Conservation (phyloP, 2,113 vertebrate species). For the Indri indri region DNA sequence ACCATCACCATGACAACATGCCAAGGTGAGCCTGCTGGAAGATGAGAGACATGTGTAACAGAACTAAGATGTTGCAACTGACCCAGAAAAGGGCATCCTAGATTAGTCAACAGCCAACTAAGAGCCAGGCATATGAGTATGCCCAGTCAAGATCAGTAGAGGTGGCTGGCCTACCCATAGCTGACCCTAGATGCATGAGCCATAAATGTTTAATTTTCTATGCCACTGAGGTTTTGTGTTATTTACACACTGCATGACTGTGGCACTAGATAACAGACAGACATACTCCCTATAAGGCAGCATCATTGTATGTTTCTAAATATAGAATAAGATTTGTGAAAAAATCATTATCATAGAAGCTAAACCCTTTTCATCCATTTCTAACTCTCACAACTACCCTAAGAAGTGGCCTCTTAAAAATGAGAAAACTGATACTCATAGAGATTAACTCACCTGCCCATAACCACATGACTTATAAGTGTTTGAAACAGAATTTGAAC, state of each 20-base stretch:
- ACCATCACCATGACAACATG: background rate
- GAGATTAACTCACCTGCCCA: background rate
- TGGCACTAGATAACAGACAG: background rate
- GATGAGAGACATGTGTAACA: background rate
- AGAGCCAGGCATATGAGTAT: background rate
- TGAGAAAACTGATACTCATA: background rate
- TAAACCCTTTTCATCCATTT: conserved; percentile 1
- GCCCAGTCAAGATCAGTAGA: background rate
- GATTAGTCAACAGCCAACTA: background rate
- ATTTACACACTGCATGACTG: background rate
- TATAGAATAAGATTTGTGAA: background rate
- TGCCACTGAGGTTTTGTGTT: background rate
- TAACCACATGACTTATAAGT: background rate
- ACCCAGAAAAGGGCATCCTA: background rate
- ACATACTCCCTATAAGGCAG: background rate
- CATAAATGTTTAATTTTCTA: background rate
- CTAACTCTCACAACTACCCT: background rate
- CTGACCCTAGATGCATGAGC: background rate
- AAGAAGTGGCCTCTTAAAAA: background rate
- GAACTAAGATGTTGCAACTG: background rate
- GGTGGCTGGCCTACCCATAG: background rate
- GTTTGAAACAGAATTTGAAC: background rate
- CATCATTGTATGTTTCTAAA: background rate
- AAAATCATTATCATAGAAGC: background rate
- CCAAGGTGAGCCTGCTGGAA: background rate